phyloP scores from a whole-genome alignment of 2,888 invertebrate species.

The Nomada hirtipes region DNA sequence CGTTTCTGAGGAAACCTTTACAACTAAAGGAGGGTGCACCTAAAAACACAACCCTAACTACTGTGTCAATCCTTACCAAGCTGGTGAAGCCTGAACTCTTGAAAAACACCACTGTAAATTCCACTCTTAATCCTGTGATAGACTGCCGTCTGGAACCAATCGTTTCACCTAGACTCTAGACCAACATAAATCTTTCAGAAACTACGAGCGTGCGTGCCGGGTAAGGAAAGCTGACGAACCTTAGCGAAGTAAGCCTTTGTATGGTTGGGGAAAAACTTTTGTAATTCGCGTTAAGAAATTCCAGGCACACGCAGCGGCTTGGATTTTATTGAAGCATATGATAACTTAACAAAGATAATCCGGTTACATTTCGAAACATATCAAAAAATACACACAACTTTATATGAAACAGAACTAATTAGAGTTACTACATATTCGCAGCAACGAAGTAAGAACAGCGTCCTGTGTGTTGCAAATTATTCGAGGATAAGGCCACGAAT shows the following conservation, averaged over 20 bases:
- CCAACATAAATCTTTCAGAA: slow-evolving; percentile 26
- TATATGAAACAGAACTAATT: slow-evolving; percentile 40
- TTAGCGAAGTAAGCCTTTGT: slow-evolving; percentile 1
- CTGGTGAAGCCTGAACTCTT: slow-evolving; percentile 6
- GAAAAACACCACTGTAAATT: slow-evolving; percentile 64
- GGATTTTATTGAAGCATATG: background rate
- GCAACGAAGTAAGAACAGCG: too few relatives aligned
- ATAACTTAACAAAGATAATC: slow-evolving; percentile 1
- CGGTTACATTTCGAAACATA: background rate
- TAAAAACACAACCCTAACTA: slow-evolving; percentile 67
- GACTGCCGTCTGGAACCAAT: slow-evolving; percentile 38
- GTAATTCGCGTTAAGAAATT: slow-evolving; percentile 4
- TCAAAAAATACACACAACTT: slow-evolving; percentile 2
- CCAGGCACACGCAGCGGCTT: background rate
- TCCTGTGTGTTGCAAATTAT: too few relatives aligned
- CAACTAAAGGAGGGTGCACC: slow-evolving; percentile 22
- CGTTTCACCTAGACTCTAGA: slow-evolving; percentile 8
- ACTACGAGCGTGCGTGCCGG: too few relatives aligned
- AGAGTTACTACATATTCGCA: background rate
- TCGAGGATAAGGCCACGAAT: too few relatives aligned
- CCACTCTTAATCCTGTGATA: slow-evolving; percentile 52
- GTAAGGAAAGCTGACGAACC: background rate
- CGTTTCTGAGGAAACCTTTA: slow-evolving; percentile 11
- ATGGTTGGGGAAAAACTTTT: background rate
- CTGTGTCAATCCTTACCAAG: slow-evolving; percentile 45